A percentile compares a stretch with the other conserved stretches of the same genome.
Conservation (phyloP, 2,888 invertebrate genomes). For the Idaea dimidiata region DNA sequence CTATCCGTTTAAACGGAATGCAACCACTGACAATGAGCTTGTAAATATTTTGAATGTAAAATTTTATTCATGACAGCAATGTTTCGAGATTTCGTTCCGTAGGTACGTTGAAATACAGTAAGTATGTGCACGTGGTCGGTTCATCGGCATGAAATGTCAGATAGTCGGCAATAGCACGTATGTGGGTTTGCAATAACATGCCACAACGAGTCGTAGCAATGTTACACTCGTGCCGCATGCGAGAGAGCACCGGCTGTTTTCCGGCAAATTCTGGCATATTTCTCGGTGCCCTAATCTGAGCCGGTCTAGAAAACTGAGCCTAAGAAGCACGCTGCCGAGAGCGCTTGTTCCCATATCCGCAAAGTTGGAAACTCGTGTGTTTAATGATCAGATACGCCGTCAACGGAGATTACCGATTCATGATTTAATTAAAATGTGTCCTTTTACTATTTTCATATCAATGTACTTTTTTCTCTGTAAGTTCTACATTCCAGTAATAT, state of each 20-base stretch:
- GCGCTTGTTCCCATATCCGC: slow-evolving; percentile 42
- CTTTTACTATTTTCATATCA: neutral
- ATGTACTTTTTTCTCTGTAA: slow-evolving; percentile 10
- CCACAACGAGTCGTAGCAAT: slow-evolving; percentile 76
- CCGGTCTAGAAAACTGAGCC: slow-evolving; percentile 42
- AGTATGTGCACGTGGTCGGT: slow-evolving; percentile 66
- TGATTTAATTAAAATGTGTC: slow-evolving; percentile 42
- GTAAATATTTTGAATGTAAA: slow-evolving; percentile 28
- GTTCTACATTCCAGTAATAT: slow-evolving; percentile 3
- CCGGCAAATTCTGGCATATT: slow-evolving; percentile 75
- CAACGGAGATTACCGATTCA: slow-evolving; percentile 29
- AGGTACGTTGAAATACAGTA: slow-evolving; percentile 51
- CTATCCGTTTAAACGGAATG: slow-evolving; percentile 13
- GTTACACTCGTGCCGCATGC: slow-evolving; percentile 70
- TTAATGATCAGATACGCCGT: slow-evolving; percentile 20
- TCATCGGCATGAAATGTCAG: slow-evolving; percentile 79
- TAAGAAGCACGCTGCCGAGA: slow-evolving; percentile 42
- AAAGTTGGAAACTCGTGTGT: slow-evolving; percentile 36
- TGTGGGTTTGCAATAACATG: slow-evolving; percentile 80
- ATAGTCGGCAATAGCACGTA: slow-evolving; percentile 71
- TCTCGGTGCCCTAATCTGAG: slow-evolving; percentile 59
- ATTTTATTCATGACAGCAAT: slow-evolving; percentile 38
- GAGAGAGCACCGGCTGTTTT: slow-evolving; percentile 67
- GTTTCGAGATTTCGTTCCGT: slow-evolving; percentile 47
- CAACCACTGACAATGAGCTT: slow-evolving; percentile 17